These are phyloP conservation scores for Coracopsis vasa DNA, from an alignment of 2,113 vertebrate genomes.

Conservation along the genomic window DNA sequence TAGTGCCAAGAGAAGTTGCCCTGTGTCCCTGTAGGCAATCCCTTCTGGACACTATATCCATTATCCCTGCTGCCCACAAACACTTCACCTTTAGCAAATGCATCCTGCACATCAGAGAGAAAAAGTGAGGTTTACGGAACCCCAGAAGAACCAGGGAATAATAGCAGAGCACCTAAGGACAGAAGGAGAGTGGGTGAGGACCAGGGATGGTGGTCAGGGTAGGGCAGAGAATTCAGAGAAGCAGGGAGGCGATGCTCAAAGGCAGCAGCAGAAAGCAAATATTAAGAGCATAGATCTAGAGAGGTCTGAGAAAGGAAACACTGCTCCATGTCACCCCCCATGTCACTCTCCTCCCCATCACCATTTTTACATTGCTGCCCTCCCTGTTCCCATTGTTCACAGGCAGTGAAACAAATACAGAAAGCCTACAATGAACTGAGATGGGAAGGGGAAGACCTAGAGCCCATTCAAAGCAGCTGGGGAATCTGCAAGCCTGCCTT, in stretches of 20 bases:
- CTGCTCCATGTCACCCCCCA: not conserved
- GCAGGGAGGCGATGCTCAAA: not conserved
- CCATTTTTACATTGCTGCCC: not conserved
- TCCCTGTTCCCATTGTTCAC: not conserved
- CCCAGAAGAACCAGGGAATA: not conserved
- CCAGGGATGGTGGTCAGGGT: not conserved
- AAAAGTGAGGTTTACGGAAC: not conserved
- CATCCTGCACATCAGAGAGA: conserved; percentile 75
- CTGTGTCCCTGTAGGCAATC: conserved; percentile 75
- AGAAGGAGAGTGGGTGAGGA: not conserved
- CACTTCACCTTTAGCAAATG: conserved; percentile 89
- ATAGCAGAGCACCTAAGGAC: not conserved
- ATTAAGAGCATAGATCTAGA: not conserved
- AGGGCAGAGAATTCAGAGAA: not conserved
- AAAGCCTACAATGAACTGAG: not conserved
- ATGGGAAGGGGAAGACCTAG: not conserved
- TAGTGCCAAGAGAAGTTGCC: conserved; percentile 81
- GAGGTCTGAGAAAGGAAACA: not conserved
- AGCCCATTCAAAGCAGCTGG: not conserved
- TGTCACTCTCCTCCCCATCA: not conserved
- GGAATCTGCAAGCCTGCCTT: not conserved
- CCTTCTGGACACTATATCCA: conserved; percentile 74
- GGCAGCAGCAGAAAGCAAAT: not conserved
- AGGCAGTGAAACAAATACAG: not conserved
- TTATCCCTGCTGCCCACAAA: conserved; percentile 84